phyloP scores from a whole-genome alignment of 2,797 vertebrate genomes.

The Spea hammondii region DNA sequence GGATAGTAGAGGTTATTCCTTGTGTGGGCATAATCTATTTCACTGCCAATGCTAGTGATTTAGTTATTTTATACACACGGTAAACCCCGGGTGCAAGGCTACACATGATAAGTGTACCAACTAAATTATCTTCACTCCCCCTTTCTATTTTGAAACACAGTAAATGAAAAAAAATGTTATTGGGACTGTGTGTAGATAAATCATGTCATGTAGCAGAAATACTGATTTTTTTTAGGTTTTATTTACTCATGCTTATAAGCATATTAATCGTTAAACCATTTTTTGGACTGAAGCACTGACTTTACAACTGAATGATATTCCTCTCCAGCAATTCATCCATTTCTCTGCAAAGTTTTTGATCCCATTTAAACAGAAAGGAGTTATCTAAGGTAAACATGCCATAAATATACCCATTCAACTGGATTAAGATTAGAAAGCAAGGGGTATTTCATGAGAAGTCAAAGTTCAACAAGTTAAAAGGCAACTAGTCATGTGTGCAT shows the following conservation, averaged over 20 bases:
- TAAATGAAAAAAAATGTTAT: not conserved
- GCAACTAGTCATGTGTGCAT: not conserved
- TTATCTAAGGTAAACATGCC: constrained; percentile 31
- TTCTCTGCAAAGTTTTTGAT: constrained; percentile 15
- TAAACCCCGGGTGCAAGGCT: too few relatives aligned
- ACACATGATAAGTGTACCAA: too few relatives aligned
- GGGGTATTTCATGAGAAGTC: constrained; percentile 16
- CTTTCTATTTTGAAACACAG: not conserved
- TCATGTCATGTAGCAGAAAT: not conserved
- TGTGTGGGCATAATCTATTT: too few relatives aligned
- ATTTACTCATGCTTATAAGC: not conserved
- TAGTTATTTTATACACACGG: too few relatives aligned
- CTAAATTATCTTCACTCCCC: too few relatives aligned
- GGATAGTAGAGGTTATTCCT: too few relatives aligned
- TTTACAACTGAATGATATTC: not conserved
- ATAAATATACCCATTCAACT: constrained; percentile 10
- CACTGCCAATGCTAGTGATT: too few relatives aligned
- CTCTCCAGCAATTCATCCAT: constrained; percentile 7
- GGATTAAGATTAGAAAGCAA: constrained; percentile 31
- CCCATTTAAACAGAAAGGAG: constrained; percentile 5
- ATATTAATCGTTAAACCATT: constrained; percentile 14
- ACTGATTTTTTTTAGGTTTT: not conserved
- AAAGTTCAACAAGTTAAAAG: constrained; percentile 15
- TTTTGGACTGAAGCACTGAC: not conserved
- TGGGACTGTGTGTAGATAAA: not conserved